Conservation (phyloP, 2,888 invertebrate genomes). For the Pilophorus perplexus region DNA sequence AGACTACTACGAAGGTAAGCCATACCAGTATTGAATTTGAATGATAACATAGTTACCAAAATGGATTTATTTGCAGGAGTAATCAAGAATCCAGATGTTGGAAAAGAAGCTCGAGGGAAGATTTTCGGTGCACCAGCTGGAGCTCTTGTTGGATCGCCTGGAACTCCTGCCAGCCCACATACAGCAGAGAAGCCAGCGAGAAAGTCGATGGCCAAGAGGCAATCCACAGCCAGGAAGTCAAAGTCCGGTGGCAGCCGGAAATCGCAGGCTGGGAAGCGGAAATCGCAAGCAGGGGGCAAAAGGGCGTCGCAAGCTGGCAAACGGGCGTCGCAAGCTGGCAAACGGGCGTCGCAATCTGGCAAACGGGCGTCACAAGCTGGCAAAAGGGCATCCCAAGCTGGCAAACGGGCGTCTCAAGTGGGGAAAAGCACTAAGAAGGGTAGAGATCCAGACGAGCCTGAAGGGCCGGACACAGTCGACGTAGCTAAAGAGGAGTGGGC, state of each 20-base stretch:
- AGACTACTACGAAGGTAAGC: constrained; percentile 2
- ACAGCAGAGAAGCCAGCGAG: neutral
- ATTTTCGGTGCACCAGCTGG: neutral
- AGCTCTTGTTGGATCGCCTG: neutral
- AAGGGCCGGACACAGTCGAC: constrained; percentile 14
- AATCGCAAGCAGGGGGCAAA: neutral
- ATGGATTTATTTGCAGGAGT: too few relatives aligned
- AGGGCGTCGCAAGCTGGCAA: neutral
- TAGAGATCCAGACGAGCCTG: neutral
- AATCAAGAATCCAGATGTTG: constrained; percentile 14
- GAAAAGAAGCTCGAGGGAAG: neutral
- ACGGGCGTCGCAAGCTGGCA: neutral
- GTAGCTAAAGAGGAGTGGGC: constrained; percentile 26
- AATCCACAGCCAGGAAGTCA: neutral
- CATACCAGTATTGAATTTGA: too few relatives aligned
- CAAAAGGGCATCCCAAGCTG: neutral
- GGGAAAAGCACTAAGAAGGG: neutral
- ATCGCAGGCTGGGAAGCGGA: neutral
- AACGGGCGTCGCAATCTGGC: neutral
- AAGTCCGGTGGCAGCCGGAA: neutral
- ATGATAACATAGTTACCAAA: too few relatives aligned
- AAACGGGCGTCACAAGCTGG: neutral
- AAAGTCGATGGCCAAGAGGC: neutral
- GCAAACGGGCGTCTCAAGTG: constrained; percentile 1
- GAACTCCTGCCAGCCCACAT: neutral